Percentiles rank a stretch among this genome's conserved stretches.
These are phyloP conservation scores for Caprella mutica DNA, from an alignment of 2,888 invertebrate species.

Conservation along the genomic window DNA sequence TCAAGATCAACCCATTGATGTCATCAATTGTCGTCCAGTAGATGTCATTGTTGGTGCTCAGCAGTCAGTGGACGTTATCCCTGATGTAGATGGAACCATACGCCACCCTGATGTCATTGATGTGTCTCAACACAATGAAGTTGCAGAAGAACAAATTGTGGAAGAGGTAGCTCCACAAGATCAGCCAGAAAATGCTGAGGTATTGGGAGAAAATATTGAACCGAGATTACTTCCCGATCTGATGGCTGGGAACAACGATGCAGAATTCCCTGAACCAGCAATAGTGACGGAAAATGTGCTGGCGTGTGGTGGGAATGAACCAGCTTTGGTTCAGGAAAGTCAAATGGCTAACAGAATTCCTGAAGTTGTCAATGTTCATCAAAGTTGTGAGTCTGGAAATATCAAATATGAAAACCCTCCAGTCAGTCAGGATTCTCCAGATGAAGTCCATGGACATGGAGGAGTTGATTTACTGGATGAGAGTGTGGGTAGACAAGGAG, in stretches of 20 bases:
- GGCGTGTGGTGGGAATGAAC: slow-evolving; percentile 11
- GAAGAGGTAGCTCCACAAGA: background rate
- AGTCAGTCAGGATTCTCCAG: background rate
- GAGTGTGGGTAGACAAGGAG: background rate
- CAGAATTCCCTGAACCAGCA: slow-evolving; percentile 26
- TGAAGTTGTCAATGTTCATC: slow-evolving; percentile 33
- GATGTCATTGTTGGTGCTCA: background rate
- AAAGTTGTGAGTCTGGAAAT: slow-evolving; percentile 17
- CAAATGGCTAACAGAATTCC: slow-evolving; percentile 25
- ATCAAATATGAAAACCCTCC: background rate
- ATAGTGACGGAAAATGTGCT: slow-evolving; percentile 29
- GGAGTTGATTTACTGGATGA: background rate
- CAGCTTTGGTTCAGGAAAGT: slow-evolving; percentile 31
- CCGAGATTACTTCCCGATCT: slow-evolving; percentile 24
- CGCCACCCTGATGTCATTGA: slow-evolving; percentile 32
- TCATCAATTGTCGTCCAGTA: background rate
- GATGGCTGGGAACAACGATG: slow-evolving; percentile 22
- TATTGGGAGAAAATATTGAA: background rate
- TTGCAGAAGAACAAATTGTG: background rate
- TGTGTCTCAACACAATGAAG: slow-evolving; percentile 16
- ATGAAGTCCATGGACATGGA: background rate
- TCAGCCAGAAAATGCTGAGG: background rate
- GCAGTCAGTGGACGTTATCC: background rate
- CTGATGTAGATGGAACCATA: slow-evolving; percentile 2
- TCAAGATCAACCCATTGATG: too few species aligned